phyloP scores from a whole-genome alignment of 2,113 vertebrate species.

The Eonycteris spelaea region DNA sequence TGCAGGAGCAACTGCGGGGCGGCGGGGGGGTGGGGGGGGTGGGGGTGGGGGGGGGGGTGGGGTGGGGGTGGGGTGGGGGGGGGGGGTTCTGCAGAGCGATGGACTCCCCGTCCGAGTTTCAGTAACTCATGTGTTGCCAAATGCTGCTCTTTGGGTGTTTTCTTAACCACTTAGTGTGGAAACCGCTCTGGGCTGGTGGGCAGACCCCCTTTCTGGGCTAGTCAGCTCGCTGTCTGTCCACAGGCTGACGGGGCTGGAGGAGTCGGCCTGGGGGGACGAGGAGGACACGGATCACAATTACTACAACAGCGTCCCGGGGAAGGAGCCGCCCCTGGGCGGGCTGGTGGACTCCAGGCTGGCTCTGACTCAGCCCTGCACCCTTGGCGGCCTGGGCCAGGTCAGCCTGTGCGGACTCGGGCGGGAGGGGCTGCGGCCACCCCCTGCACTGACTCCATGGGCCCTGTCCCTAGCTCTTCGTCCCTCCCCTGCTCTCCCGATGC shows the following conservation, averaged over 20 bases:
- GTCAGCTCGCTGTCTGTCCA: not conserved
- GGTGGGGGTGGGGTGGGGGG: too few relatives aligned
- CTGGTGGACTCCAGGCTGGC: conserved; percentile 91
- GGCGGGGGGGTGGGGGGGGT: too few relatives aligned
- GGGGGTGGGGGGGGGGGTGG: too few relatives aligned
- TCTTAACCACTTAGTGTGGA: not conserved
- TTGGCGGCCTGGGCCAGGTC: conserved; percentile 82
- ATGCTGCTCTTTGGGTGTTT: not conserved
- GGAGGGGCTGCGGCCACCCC: too few relatives aligned
- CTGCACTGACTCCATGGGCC: too few relatives aligned
- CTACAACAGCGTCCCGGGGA: conserved; percentile 98
- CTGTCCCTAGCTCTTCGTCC: too few relatives aligned
- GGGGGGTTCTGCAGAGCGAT: fast-evolving
- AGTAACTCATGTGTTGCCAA: too few relatives aligned
- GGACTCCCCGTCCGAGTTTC: not conserved
- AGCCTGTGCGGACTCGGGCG: not conserved
- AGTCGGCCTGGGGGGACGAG: conserved; percentile 89
- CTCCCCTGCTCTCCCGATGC: not conserved
- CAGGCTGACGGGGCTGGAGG: conserved; percentile 86
- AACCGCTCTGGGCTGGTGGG: not conserved
- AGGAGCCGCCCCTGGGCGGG: conserved; percentile 93
- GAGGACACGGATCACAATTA: conserved; percentile 90
- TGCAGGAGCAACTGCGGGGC: not conserved
- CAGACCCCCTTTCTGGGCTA: not conserved
- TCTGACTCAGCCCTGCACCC: conserved; percentile 80